Evolutionary conservation across 1,140 invertebrate genomes (phyloP), one percentile per base, ranked within the genome.

Genomic region (Diorhabda elongata): DNA sequence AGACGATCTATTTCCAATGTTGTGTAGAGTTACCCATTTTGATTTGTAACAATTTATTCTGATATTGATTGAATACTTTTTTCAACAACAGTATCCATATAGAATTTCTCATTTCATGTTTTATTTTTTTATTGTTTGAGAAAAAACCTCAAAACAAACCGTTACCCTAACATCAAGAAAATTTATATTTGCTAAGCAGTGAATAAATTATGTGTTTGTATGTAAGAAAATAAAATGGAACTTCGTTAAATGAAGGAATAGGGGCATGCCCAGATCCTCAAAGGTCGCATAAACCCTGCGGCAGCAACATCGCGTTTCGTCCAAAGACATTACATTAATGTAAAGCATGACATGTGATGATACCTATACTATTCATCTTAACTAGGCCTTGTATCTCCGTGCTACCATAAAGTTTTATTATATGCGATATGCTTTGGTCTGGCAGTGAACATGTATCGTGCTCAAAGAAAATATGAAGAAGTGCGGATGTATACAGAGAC

Each of bases 391-490:
- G 68, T 73, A 73, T 70, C 69, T 73, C 69, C 56, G 63, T 67
- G 63, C 66, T 59, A 64, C 71, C 63, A 73, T 73, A 73, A 73
- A 73, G 56, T 73, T 71, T 61, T 67, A 73, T 73, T 73, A 73
- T 60, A 47, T 58, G 65, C 61, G 44, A 63, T 61, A 65, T 59
- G 62, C 61, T 52, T 52, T 52, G 47, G 47, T 52, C 47, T 52
- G 47, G 47, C n/a, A 52, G 26, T 26, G 6, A 52, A 52, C 47
- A n/a, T 52, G 61, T 69, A 65, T n/a, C n/a, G 26, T 43, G 26
- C 64, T 47, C 5, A 43, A 43, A 45, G 42, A 58, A 26, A 45
- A 8, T 41, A 42, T 41, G 42, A 41, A 57, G 9, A 4, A 43
- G 7, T 47, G 47, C 4, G 42, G 9, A 11, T 26, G 26, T 7